phyloP scores from a whole-genome alignment of 2,797 vertebrate genomes.

The Xenopus petersii region DNA sequence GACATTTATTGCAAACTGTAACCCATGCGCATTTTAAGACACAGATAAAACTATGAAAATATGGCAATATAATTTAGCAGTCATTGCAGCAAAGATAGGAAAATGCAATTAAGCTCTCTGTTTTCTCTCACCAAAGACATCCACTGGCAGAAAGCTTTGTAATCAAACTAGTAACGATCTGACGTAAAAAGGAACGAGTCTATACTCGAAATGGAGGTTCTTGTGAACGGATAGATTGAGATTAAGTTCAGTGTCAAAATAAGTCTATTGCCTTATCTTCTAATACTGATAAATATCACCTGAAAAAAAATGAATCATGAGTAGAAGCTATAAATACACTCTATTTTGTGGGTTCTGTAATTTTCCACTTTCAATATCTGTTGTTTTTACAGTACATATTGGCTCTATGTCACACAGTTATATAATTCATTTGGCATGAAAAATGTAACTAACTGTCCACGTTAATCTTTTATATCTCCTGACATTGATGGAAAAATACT shows the following conservation, averaged over 20 bases:
- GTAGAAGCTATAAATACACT: no score
- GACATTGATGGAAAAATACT: no score
- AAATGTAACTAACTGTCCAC: no score
- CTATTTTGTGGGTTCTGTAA: no score
- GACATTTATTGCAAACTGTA: conserved; percentile 45
- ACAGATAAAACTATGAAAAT: conserved; percentile 39
- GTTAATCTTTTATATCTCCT: no score
- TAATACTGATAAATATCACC: background rate
- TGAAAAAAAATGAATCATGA: no score
- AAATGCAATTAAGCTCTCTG: conserved; percentile 29
- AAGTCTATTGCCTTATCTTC: no score
- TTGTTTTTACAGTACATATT: no score
- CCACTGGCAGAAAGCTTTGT: conserved; percentile 11
- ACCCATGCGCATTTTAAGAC: conserved; percentile 37
- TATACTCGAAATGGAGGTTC: conserved; percentile 23
- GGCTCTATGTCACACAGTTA: no score
- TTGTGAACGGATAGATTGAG: background rate
- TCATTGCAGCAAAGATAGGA: conserved; percentile 22
- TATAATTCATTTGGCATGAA: no score
- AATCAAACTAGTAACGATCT: background rate
- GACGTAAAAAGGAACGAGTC: conserved; percentile 9
- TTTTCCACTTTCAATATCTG: no score
- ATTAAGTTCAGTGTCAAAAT: background rate
- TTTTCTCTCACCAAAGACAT: conserved; percentile 30
- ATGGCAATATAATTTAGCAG: conserved; percentile 34